Percentiles rank a stretch among this genome's conserved stretches.
phyloP scores from a whole-genome alignment of 2,888 invertebrate genomes.

The Tanypteryx hageni region DNA sequence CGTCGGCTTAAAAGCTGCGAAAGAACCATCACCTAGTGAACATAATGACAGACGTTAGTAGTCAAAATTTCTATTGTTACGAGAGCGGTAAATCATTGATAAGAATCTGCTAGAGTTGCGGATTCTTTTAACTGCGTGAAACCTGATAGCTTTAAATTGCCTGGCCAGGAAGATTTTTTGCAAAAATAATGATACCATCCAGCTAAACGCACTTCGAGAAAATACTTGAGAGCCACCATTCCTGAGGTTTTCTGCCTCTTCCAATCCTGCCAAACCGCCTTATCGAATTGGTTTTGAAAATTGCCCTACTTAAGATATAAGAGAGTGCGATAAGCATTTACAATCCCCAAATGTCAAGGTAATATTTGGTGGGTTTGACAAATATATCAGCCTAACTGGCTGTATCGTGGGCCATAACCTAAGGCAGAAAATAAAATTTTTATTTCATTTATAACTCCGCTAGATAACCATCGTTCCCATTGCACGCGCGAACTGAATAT shows the following conservation, averaged over 20 bases:
- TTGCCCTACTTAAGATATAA: conserved; percentile 28
- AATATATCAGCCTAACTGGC: neutral
- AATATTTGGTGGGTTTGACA: neutral
- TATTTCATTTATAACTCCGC: conserved; percentile 8
- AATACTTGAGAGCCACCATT: neutral
- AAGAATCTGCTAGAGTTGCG: too few species aligned
- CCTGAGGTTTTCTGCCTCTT: neutral
- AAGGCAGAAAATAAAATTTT: neutral
- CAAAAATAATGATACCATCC: too few species aligned
- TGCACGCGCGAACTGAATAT: neutral
- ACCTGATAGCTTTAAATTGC: too few species aligned
- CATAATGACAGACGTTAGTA: too few species aligned
- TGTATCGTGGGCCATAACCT: neutral
- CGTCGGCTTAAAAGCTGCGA: too few species aligned
- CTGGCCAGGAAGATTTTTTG: too few species aligned
- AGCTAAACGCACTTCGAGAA: neutral
- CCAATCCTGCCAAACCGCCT: neutral
- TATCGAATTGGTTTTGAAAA: conserved; percentile 27
- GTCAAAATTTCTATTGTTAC: too few species aligned
- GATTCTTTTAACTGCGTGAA: too few species aligned
- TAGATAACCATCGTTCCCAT: neutral
- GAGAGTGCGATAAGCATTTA: neutral
- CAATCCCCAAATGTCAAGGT: neutral
- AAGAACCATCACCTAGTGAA: too few species aligned
- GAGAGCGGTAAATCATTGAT: too few species aligned